Percentiles rank a stretch among this genome's conserved stretches.
Evolutionary conservation across 2,888 invertebrate genomes (phyloP).

Genomic region (Phytoseiulus persimilis): DNA sequence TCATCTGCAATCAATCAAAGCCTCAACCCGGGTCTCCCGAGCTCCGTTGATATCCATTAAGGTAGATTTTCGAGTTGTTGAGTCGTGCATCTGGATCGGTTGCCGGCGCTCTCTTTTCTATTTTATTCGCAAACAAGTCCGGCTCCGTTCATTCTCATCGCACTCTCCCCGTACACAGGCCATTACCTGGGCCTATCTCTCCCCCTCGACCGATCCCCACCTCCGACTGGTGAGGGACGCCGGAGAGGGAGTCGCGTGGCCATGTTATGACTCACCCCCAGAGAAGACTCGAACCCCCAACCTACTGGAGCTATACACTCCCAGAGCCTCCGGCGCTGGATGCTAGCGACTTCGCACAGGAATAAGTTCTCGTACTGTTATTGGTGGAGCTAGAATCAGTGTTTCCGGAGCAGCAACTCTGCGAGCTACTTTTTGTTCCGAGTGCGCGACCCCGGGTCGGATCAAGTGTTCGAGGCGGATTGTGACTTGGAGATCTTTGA

Average conservation of each 20-base stretch:
- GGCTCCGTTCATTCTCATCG: background rate
- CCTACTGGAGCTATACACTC: background rate
- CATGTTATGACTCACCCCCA: constrained; percentile 28
- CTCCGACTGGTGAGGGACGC: background rate
- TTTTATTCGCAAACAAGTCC: background rate
- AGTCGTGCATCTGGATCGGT: too few relatives aligned
- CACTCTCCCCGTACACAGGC: background rate
- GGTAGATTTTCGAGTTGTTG: too few relatives aligned
- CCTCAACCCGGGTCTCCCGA: too few relatives aligned
- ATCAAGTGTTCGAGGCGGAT: too few relatives aligned
- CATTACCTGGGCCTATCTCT: background rate
- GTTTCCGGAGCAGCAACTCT: background rate
- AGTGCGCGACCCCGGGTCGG: too few relatives aligned
- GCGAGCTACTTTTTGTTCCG: too few relatives aligned
- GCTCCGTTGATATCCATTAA: too few relatives aligned
- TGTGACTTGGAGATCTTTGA: too few relatives aligned
- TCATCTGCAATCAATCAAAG: too few relatives aligned
- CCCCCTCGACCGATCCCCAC: background rate
- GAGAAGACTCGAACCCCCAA: background rate
- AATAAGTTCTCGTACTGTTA: background rate
- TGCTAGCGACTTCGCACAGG: background rate
- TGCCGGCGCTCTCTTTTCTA: background rate
- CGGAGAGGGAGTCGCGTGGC: constrained; percentile 34
- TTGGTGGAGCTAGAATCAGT: background rate
- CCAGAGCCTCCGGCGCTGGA: background rate